phyloP scores from a whole-genome alignment of 2,797 vertebrate species.

The Leuciscus waleckii region DNA sequence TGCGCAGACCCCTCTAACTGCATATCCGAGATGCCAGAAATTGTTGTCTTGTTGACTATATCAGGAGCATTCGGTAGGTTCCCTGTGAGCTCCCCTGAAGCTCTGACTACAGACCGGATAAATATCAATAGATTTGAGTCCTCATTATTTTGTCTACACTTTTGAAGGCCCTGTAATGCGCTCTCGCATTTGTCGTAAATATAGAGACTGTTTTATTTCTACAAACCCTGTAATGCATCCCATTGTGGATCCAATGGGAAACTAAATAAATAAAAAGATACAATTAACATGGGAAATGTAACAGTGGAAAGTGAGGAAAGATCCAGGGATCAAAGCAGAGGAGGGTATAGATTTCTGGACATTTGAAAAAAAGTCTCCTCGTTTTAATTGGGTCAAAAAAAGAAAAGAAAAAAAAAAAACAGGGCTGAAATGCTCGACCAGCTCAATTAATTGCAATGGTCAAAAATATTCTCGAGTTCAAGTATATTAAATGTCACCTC shows the following conservation, averaged over 20 bases:
- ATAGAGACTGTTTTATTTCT: background rate
- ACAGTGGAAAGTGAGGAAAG: constrained; percentile 10
- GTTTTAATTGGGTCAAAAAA: constrained; percentile 44
- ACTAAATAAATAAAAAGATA: background rate
- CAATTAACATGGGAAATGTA: background rate
- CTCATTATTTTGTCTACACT: background rate
- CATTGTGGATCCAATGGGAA: background rate
- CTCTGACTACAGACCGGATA: background rate
- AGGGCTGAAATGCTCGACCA: background rate
- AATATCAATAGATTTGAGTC: constrained; percentile 17
- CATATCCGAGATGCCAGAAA: background rate
- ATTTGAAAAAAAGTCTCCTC: constrained; percentile 12
- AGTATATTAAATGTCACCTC: constrained; percentile 35
- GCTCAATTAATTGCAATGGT: constrained; percentile 22
- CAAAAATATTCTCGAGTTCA: background rate
- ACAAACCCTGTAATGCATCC: background rate
- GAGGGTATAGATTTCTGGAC: constrained; percentile 19
- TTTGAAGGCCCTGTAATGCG: background rate
- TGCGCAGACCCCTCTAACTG: background rate
- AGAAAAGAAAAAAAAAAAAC: background rate
- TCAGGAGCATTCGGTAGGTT: background rate
- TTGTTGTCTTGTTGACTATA: background rate
- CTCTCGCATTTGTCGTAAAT: background rate
- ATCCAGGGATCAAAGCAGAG: background rate
- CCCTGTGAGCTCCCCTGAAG: background rate